Evolutionary conservation across 2,888 invertebrate genomes (phyloP).

Genomic region (Drosophila mettleri): DNA sequence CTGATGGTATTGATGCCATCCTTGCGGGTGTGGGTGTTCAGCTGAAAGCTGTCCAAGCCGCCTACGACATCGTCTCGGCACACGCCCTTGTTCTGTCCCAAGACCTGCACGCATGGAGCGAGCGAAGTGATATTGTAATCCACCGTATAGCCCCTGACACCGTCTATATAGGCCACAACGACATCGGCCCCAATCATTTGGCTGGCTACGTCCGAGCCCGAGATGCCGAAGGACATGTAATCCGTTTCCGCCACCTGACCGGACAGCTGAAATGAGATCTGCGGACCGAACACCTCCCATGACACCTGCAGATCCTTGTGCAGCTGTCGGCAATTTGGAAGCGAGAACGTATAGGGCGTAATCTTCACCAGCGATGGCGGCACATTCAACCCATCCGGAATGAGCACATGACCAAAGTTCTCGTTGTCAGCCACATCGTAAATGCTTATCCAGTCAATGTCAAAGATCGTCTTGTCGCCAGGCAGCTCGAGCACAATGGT

Average conservation of each 20-base stretch:
- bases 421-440: conserved; percentile 89
- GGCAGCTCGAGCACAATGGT: conserved; percentile 91
- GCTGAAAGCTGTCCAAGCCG: conserved; percentile 92
- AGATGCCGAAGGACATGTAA: conserved; percentile 95
- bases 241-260: conserved; percentile 90
- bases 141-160: conserved; percentile 89
- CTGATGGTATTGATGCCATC: conserved; percentile 92
- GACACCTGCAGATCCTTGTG: conserved; percentile 93
- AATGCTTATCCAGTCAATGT: conserved; percentile 93
- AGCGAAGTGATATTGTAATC: conserved; percentile 95
- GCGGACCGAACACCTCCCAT: conserved; percentile 96
- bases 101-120: conserved; percentile 94
- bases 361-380: conserved; percentile 92
- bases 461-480: conserved; percentile 92
- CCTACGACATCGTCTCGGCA: conserved; percentile 94
- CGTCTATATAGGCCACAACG: conserved; percentile 91
- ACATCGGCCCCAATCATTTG: conserved; percentile 95
- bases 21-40: conserved; percentile 89
- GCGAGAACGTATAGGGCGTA: conserved; percentile 87
- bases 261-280: conserved; percentile 93
- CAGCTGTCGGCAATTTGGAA: conserved; percentile 94
- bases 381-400: conserved; percentile 93
- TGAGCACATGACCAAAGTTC: conserved; percentile 90
- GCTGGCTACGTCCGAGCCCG: conserved; percentile 89
- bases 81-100: conserved; percentile 94